phyloP scores from a whole-genome alignment of 2,888 invertebrate species.

The Spilarctia lutea region DNA sequence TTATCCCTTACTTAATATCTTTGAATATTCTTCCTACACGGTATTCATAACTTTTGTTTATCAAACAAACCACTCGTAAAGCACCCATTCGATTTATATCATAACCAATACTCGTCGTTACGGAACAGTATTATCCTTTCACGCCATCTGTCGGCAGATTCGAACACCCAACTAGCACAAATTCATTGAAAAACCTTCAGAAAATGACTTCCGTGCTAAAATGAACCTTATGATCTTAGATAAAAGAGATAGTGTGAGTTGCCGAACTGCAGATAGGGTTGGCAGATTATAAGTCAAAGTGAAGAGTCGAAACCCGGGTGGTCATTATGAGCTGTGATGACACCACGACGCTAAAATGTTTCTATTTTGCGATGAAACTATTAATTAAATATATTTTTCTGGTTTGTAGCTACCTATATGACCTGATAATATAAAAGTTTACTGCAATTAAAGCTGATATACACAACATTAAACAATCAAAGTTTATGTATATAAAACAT shows the following conservation, averaged over 20 bases:
- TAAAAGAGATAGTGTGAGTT: constrained; percentile 28
- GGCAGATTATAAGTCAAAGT: constrained; percentile 69
- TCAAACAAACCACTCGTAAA: constrained; percentile 72
- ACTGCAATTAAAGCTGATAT: no score
- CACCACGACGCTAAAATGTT: constrained; percentile 68
- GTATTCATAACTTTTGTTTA: constrained; percentile 54
- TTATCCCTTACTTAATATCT: neutral
- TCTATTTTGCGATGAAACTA: neutral
- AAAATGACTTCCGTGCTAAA: constrained; percentile 26
- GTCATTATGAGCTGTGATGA: constrained; percentile 76
- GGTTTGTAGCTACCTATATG: neutral
- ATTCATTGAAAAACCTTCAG: constrained; percentile 11
- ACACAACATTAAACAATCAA: no score
- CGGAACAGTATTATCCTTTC: constrained; percentile 69
- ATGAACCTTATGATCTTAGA: constrained; percentile 26
- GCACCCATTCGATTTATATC: constrained; percentile 62
- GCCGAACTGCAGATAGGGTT: constrained; percentile 24
- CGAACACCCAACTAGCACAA: constrained; percentile 49
- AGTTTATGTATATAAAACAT: no score
- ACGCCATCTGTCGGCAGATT: constrained; percentile 77
- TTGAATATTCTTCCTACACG: neutral
- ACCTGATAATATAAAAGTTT: no score
- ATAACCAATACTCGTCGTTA: constrained; percentile 66
- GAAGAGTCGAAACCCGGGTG: constrained; percentile 75
- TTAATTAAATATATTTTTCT: neutral